Evolutionary conservation across 2,797 vertebrate species (phyloP).

Genomic region (Hydrocynus forskahlii): DNA sequence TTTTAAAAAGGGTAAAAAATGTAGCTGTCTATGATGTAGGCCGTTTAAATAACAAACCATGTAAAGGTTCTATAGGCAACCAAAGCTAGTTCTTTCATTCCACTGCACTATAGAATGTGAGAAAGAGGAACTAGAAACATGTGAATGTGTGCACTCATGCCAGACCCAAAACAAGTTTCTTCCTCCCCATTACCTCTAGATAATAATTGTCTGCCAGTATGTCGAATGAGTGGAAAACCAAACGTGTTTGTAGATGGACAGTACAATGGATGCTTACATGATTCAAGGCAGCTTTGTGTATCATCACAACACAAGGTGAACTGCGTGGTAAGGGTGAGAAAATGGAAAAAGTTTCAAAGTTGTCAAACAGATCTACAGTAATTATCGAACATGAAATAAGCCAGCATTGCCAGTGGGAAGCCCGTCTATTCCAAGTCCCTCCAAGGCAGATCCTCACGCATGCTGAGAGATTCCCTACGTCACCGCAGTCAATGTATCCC

Average conservation of each 20-base stretch:
- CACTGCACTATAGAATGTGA: background rate
- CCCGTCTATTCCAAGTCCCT: conserved; percentile 20
- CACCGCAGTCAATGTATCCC: conserved; percentile 64
- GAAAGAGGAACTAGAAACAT: background rate
- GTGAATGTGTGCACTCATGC: background rate
- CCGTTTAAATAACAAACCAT: no score
- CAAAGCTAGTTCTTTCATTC: background rate
- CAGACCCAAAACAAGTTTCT: background rate
- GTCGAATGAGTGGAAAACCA: background rate
- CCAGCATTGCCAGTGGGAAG: conserved; percentile 16
- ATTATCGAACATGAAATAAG: conserved; percentile 24
- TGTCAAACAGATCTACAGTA: background rate
- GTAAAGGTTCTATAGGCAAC: background rate
- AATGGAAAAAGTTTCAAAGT: conserved; percentile 14
- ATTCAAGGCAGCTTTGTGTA: background rate
- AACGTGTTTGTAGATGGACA: background rate
- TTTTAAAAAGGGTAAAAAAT: no score
- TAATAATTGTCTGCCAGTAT: background rate
- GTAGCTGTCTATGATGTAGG: no score
- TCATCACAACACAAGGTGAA: background rate
- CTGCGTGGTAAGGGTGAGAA: background rate
- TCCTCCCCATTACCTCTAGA: background rate
- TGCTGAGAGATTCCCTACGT: conserved; percentile 64
- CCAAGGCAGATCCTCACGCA: conserved; percentile 63
- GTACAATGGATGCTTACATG: background rate